Evolutionary conservation across 64 coral and sea anemone genomes (phyloP).

Genomic region (Dendrophyllia cribrosa): DNA sequence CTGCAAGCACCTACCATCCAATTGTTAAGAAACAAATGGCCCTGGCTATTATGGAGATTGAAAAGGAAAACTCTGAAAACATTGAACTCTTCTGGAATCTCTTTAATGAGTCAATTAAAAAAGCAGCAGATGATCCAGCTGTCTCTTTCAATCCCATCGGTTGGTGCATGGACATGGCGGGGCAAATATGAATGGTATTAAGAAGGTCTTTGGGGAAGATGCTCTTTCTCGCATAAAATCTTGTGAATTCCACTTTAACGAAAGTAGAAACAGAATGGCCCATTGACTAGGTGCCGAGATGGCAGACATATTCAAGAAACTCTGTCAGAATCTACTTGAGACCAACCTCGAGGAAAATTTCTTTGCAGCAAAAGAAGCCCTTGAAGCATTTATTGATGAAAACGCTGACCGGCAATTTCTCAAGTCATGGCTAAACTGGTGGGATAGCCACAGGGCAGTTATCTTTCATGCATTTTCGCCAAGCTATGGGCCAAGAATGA

Average conservation of each 20-base stretch:
- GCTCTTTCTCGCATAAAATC: not conserved
- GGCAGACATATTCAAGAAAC: slow-evolving; percentile 5
- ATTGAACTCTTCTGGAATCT: not conserved
- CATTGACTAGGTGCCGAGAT: not conserved
- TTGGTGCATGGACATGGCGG: slow-evolving; percentile 29
- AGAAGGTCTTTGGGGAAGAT: slow-evolving; percentile 17
- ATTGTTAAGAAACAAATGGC: too few species aligned
- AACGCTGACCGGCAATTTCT: not conserved
- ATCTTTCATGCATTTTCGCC: too few species aligned
- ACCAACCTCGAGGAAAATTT: not conserved
- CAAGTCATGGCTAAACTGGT: slow-evolving; percentile 62
- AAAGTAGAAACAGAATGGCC: slow-evolving; percentile 32
- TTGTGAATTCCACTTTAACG: slow-evolving; percentile 52
- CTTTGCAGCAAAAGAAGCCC: slow-evolving; percentile 1
- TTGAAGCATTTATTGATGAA: slow-evolving; percentile 48
- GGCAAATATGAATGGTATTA: slow-evolving; percentile 29
- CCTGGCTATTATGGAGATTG: too few species aligned
- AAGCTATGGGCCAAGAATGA: slow-evolving; percentile 24
- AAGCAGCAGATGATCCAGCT: not conserved
- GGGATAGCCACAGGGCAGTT: slow-evolving; percentile 29
- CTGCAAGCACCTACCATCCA: too few species aligned
- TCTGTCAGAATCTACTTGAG: not conserved
- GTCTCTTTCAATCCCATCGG: not conserved
- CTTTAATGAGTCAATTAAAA: not conserved
- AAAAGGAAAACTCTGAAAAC: too few species aligned